Evolutionary conservation across 2,113 vertebrate species (phyloP).

Genomic region (Spea multiplicata): DNA sequence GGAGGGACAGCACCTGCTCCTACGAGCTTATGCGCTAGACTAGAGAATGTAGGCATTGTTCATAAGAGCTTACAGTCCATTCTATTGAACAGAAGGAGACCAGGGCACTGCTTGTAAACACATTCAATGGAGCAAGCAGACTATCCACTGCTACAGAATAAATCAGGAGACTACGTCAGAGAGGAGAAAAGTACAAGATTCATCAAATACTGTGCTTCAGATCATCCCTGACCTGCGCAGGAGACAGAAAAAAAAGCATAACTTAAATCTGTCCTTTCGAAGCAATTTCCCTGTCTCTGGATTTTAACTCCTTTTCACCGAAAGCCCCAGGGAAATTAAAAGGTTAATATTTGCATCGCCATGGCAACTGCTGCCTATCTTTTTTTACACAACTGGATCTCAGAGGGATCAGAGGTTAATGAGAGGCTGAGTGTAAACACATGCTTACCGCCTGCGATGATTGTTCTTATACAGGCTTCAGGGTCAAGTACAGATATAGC

Average conservation of each 20-base stretch:
- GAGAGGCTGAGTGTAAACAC: not conserved
- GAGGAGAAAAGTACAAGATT: too few species aligned
- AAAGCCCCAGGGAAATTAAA: not conserved
- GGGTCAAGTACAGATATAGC: not conserved
- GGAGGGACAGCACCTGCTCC: too few species aligned
- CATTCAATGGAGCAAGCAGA: too few species aligned
- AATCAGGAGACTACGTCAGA: too few species aligned
- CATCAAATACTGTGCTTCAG: too few species aligned
- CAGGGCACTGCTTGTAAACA: not conserved
- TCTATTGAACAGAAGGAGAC: not conserved
- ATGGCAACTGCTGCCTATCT: not conserved
- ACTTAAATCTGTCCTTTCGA: not conserved
- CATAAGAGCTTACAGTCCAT: not conserved
- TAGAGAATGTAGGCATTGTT: not conserved
- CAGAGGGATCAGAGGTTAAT: not conserved
- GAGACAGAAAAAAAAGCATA: not conserved
- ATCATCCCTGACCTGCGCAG: too few species aligned
- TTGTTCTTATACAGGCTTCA: not conserved
- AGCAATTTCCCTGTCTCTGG: not conserved
- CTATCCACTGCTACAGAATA: too few species aligned
- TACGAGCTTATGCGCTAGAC: too few species aligned
- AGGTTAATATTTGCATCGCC: constrained; percentile 4
- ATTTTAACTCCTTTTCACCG: not conserved
- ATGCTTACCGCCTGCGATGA: not conserved
- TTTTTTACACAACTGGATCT: not conserved